phyloP scores from a whole-genome alignment of 2,113 vertebrate genomes.

The Lophius piscatorius region DNA sequence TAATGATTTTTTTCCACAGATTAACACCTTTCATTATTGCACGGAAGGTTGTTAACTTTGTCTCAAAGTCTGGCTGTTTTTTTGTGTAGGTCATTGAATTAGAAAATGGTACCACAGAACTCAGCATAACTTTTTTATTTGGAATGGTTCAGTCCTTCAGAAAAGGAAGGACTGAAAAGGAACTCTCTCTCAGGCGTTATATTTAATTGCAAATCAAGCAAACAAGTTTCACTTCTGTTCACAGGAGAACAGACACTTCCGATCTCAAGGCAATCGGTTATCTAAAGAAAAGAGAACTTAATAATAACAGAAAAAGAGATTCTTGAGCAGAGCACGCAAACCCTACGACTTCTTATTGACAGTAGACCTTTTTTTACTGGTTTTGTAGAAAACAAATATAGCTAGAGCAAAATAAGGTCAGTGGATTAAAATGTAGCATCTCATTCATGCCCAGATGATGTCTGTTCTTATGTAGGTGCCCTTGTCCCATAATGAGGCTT shows the following conservation, averaged over 20 bases:
- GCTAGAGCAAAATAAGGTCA: no score
- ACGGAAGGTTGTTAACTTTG: neutral
- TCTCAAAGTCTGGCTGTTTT: neutral
- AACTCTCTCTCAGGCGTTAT: no score
- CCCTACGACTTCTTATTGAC: no score
- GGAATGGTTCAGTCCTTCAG: neutral
- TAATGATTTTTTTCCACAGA: no score
- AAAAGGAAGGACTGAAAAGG: no score
- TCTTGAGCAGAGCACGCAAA: no score
- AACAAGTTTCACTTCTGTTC: constrained; percentile 45
- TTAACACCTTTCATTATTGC: neutral
- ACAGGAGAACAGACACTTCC: neutral
- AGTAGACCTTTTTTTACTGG: no score
- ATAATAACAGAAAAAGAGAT: no score
- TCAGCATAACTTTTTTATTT: neutral
- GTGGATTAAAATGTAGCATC: no score
- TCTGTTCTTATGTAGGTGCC: constrained; percentile 58
- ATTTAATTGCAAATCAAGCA: neutral
- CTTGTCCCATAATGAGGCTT: constrained; percentile 75
- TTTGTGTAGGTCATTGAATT: neutral
- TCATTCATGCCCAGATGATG: no score
- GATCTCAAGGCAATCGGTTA: neutral
- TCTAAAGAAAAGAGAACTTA: neutral
- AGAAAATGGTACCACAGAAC: neutral
- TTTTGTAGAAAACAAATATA: no score